Evolutionary conservation across 2,797 vertebrate species (phyloP).

Genomic region (Clamator glandarius): DNA sequence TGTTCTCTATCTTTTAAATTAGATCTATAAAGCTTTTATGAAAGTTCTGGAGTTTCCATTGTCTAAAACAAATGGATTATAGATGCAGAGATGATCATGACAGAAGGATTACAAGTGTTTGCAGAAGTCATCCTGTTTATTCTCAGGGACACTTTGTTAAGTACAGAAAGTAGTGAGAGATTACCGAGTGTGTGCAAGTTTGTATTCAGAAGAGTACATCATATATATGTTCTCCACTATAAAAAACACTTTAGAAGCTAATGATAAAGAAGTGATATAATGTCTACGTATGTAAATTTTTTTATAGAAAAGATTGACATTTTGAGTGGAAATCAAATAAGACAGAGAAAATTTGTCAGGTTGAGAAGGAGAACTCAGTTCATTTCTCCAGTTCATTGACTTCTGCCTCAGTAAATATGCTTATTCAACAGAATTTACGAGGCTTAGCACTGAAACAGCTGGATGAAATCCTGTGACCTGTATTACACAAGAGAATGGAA

Average conservation of each 20-base stretch:
- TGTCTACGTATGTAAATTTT: neutral
- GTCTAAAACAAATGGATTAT: neutral
- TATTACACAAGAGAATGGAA: neutral
- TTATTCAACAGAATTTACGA: constrained; percentile 43
- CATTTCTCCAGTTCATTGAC: neutral
- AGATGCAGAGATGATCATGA: neutral
- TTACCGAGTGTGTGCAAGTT: fast-evolving
- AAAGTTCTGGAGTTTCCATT: neutral
- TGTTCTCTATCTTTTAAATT: neutral
- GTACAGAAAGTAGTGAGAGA: neutral
- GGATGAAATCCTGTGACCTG: constrained; percentile 37
- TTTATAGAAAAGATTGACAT: neutral
- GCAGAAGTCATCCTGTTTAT: neutral
- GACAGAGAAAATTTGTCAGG: neutral
- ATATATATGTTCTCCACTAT: neutral
- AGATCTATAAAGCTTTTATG: neutral
- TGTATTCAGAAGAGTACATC: neutral
- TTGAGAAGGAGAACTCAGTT: neutral
- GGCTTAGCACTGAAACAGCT: constrained; percentile 18
- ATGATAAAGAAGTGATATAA: neutral
- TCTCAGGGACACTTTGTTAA: neutral
- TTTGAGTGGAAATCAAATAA: neutral
- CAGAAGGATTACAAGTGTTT: neutral
- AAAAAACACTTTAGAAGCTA: neutral
- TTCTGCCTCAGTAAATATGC: constrained; percentile 33